These are phyloP conservation scores for Nasonia vitripennis DNA, from an alignment of 1,140 invertebrate species.

Conservation along the genomic window DNA sequence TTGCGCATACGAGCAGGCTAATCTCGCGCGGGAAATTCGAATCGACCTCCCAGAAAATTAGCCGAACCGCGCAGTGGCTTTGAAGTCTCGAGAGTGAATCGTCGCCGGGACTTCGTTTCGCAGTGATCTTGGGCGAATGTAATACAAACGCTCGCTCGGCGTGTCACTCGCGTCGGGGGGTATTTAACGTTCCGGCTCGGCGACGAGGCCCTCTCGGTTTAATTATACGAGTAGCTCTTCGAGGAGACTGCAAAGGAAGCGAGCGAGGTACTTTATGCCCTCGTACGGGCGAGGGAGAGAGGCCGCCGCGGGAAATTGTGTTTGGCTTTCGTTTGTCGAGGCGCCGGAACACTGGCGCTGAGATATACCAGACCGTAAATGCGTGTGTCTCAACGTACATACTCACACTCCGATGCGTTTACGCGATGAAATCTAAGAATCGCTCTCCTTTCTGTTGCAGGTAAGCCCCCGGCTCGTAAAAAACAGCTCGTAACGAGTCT, in stretches of 20 bases:
- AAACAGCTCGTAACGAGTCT: no score
- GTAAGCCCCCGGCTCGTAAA: no score
- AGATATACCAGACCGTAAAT: no score
- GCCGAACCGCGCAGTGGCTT: neutral
- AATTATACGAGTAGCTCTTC: constrained; percentile 11
- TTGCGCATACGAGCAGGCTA: neutral
- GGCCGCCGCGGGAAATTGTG: constrained; percentile 7
- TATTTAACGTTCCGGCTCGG: constrained; percentile 8
- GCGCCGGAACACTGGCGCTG: neutral
- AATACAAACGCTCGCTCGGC: neutral
- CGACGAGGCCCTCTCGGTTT: constrained; percentile 30
- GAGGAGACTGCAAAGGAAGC: neutral
- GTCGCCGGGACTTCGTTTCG: neutral
- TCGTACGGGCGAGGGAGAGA: neutral
- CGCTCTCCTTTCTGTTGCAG: no score
- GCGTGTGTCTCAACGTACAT: no score
- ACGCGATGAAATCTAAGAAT: no score
- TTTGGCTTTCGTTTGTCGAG: constrained; percentile 20
- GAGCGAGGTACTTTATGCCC: constrained; percentile 4
- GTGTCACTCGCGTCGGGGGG: neutral
- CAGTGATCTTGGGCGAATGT: neutral
- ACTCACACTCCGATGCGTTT: no score
- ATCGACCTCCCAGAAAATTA: neutral
- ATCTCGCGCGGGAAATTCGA: no score
- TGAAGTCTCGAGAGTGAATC: neutral